Evolutionary conservation across 2,888 invertebrate genomes (phyloP), one percentile per base, ranked within the genome.

Genomic region (Pteria penguin): DNA sequence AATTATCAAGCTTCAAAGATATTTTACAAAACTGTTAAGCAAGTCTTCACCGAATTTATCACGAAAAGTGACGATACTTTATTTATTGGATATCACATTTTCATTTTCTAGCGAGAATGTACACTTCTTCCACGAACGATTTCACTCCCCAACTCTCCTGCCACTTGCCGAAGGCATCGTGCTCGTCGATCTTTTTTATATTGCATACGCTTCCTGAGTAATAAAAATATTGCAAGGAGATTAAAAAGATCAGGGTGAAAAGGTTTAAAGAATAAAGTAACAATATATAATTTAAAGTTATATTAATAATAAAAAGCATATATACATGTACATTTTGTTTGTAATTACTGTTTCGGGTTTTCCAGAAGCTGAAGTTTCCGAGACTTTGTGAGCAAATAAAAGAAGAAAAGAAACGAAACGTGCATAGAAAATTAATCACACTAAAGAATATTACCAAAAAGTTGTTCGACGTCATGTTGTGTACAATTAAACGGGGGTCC

Each of bases 401-500:
- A n/a, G n/a, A n/a, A n/a, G n/a, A n/a, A n/a, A n/a, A n/a, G n/a
- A n/a, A n/a, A n/a, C n/a, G n/a, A n/a, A n/a, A n/a, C n/a, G n/a
- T n/a, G n/a, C n/a, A n/a, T n/a, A n/a, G n/a, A n/a, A n/a, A n/a
- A n/a, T n/a, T n/a, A n/a, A n/a, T n/a, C n/a, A n/a, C n/a, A n/a
- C n/a, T 11, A 4, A 61, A 29, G 11, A 52, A 26, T 32, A 71
- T 68, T 71, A 85, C 85, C 78, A 63, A 83, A 84, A 55, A 58
- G 66, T 33, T 75, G 67, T 5, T 68, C 67, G 0, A 85, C 82
- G 26, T 85, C 69, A 2, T 81, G 55, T 8, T 78, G 72, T 11
- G 72, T 61, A 36, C 83, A 85, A 58, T 85, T 75, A 52, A 85
- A 85, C 1, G 85, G 85, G 36, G 85, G 85, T 18, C 83, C 83